Percentiles rank a stretch among this genome's conserved stretches.
Evolutionary conservation across 2,797 vertebrate genomes (phyloP).

Genomic region (Thamnophis elegans): DNA sequence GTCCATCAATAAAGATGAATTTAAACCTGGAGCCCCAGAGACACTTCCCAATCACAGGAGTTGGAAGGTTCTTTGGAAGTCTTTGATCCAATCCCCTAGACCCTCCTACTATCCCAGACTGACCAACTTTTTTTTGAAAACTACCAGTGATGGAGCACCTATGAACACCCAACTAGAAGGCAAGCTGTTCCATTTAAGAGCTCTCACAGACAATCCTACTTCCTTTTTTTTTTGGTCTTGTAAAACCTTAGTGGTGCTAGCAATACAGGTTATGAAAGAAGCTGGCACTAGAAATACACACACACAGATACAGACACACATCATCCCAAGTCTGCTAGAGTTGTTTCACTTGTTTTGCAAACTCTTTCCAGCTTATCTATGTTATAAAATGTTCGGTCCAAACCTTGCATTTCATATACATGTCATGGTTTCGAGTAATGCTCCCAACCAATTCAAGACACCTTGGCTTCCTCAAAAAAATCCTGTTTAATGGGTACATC

Average conservation of each 20-base stretch:
- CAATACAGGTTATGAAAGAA: no score
- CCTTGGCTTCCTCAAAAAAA: no score
- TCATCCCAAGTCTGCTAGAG: not conserved
- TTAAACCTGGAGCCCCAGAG: not conserved
- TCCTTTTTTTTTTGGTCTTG: not conserved
- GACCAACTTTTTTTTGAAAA: no score
- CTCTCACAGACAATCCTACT: not conserved
- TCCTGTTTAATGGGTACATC: no score
- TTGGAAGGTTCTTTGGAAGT: not conserved
- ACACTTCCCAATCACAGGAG: not conserved
- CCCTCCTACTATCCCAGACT: not conserved
- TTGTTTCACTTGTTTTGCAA: constrained; percentile 43
- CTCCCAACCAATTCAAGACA: no score
- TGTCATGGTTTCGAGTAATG: no score
- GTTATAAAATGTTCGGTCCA: constrained; percentile 50
- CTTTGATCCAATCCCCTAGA: not conserved
- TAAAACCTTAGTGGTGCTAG: not conserved
- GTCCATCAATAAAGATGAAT: not conserved
- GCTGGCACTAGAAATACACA: no score
- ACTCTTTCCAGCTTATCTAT: constrained; percentile 47
- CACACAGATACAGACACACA: no score
- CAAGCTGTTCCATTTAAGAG: no score
- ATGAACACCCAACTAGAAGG: no score
- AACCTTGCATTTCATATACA: constrained; percentile 34
- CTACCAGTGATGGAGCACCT: no score